Conservation (phyloP, 2,888 invertebrate genomes). For the Hyppa rectilinea region DNA sequence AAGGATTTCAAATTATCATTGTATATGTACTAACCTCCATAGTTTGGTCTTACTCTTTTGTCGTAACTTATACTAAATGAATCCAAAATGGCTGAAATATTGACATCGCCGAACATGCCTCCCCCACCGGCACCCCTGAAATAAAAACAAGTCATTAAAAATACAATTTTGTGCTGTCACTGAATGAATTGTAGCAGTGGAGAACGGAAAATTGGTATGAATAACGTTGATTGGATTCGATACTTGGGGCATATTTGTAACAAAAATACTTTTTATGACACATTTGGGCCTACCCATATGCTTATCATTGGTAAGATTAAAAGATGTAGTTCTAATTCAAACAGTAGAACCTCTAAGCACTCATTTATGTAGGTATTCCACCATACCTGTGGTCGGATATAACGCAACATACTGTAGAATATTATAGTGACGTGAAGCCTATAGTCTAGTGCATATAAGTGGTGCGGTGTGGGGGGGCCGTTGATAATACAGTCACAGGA, state of each 20-base stretch:
- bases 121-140: constrained; percentile 93
- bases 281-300: neutral
- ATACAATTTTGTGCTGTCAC: constrained; percentile 29
- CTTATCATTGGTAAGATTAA: neutral
- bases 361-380: neutral
- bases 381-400: neutral
- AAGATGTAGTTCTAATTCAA: constrained; percentile 5
- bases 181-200: constrained; percentile 6
- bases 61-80: constrained; percentile 99
- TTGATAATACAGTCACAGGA: neutral
- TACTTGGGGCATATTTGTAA: constrained; percentile 8
- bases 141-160: constrained; percentile 67
- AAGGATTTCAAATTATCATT: constrained; percentile 1
- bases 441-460: neutral
- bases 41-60: constrained; percentile 99
- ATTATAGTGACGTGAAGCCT: neutral
- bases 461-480: neutral
- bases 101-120: constrained; percentile 97
- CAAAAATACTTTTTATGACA: constrained; percentile 16
- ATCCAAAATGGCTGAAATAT: constrained; percentile 98
- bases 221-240: constrained; percentile 38
- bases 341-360: neutral
- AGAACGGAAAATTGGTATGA: constrained; percentile 22
- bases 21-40: constrained; percentile 96
- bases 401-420: neutral